Evolutionary conservation across 2,113 vertebrate genomes (phyloP).

Genomic region (Melospiza georgiana): DNA sequence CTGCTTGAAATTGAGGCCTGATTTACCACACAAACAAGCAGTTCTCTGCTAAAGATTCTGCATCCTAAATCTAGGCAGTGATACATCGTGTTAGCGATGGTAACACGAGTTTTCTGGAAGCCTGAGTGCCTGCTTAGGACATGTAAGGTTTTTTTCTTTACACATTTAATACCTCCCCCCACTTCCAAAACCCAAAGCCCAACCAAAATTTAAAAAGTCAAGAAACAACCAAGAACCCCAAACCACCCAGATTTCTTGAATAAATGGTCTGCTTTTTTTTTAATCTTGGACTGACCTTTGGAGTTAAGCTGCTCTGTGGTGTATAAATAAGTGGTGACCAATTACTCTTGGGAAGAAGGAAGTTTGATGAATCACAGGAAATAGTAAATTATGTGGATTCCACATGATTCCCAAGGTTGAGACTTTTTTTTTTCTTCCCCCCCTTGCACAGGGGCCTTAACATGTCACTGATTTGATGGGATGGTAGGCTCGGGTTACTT

Average conservation of each 20-base stretch:
- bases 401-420: conserved; percentile 64
- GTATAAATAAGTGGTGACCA: conserved; percentile 64
- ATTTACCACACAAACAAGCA: neutral
- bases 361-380: conserved; percentile 79
- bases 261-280: conserved; percentile 18
- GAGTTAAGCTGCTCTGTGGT: conserved; percentile 34
- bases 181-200: neutral
- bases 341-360: conserved; percentile 71
- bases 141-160: neutral
- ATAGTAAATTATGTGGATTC: conserved; percentile 77
- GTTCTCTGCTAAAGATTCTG: neutral
- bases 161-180: fast-evolving
- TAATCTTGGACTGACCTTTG: conserved; percentile 47
- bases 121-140: neutral
- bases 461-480: conserved; percentile 36
- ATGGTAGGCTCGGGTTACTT: conserved; percentile 46
- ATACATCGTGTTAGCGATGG: fast-evolving
- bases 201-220: neutral
- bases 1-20: neutral
- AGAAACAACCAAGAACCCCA: neutral
- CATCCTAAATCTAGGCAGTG: neutral
- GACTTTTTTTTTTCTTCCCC: neutral
- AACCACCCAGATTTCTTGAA: conserved; percentile 11
- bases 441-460: neutral
- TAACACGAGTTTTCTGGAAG: neutral